These are phyloP conservation scores for Aricia agestis DNA, from an alignment of 1,140 invertebrate genomes.

Conservation along the genomic window DNA sequence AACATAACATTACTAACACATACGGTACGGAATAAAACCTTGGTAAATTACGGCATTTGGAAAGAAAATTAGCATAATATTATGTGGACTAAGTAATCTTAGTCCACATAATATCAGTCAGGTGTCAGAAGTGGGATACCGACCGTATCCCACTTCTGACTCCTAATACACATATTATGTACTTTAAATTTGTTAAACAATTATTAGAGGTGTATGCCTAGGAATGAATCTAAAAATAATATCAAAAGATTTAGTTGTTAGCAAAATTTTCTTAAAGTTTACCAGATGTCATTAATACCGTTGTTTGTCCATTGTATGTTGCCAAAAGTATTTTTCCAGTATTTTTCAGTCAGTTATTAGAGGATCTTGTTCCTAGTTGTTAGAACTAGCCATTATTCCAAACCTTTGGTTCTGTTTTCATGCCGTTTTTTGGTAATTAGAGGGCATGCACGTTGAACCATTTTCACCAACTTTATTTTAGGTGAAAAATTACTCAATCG, in stretches of 20 bases:
- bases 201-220: too few species aligned
- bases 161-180: too few species aligned
- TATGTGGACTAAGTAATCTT: too few species aligned
- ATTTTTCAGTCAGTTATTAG: neutral
- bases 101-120: too few species aligned
- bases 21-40: neutral
- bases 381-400: neutral
- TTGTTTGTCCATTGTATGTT: neutral
- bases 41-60: neutral
- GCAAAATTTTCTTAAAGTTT: neutral
- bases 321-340: neutral
- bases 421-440: neutral
- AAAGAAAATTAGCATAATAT: neutral
- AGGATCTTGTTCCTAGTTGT: neutral
- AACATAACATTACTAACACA: constrained; percentile 8
- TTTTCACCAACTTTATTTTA: neutral
- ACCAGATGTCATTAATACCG: neutral
- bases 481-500: too few species aligned
- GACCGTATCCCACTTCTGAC: too few species aligned
- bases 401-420: neutral
- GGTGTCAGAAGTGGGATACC: too few species aligned
- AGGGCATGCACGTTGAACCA: neutral
- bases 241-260: neutral
- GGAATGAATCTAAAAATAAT: too few species aligned
- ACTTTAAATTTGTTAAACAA: too few species aligned